Evolutionary conservation across 2,888 invertebrate genomes (phyloP), one percentile per base, ranked within the genome.

Genomic region (Himalopsyche tibetana): DNA sequence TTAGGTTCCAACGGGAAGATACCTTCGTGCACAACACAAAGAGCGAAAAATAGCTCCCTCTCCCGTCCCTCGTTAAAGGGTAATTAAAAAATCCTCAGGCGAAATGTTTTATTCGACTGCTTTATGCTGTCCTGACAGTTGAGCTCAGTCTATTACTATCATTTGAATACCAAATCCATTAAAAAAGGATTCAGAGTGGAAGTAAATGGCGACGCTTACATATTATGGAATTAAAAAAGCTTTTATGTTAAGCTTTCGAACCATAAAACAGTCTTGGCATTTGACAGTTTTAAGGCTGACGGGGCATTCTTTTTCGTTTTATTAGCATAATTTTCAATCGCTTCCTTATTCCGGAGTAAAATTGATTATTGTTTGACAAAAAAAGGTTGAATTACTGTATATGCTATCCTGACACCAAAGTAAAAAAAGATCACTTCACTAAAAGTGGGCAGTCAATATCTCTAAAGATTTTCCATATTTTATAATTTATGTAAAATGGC

Each of bases 101-200:
- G 74, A 36, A 74, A 74, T 74, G 74, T 74, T 74, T 74, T 74
- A 74, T 74, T 74, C 74, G 74, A 74, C 74, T 74, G 74, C 74
- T 74, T 74, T 74, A 74, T 74, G 36, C 74, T 74, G 74, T 36
- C 74, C 74, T 74, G 74, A 74, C 74, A 74, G 36, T 74, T 74
- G 74, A 74, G 74, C 74, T 74, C 74, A 74, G 74, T 74, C 74
- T 74, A 74, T 74, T 74, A 74, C 74, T 74, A 74, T 74, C 74
- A 74, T 74, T 74, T 74, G 74, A 74, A 74, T 74, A 74, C 74
- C 74, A 74, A 74, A 74, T 74, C 74, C 74, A 74, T 74, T 74
- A 74, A 74, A 74, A 74, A 74, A 74, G 74, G 74, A 74, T 74
- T 74, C 74, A 12, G 74, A 38, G 74, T 74, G 36, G 69, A 74